These are phyloP conservation scores for Ophion slaviceki DNA, from an alignment of 2,888 invertebrate species.

Conservation along the genomic window DNA sequence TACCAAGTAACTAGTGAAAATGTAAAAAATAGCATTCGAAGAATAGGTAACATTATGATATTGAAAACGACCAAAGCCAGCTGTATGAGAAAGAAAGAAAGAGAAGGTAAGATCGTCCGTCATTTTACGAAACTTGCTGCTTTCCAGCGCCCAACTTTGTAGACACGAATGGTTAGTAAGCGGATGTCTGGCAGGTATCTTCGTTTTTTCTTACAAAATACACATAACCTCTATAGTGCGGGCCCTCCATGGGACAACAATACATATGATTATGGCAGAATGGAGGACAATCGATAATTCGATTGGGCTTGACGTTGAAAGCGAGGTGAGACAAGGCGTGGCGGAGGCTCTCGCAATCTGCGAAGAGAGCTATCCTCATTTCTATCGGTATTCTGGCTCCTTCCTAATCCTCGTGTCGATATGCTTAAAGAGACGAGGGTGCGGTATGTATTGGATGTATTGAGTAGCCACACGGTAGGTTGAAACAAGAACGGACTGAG, in stretches of 20 bases:
- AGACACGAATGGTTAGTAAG: neutral
- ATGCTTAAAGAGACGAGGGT: constrained; percentile 70
- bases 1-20: neutral
- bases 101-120: neutral
- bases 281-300: constrained; percentile 64
- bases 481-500: constrained; percentile 47
- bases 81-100: neutral
- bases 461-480: constrained; percentile 72
- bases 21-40: neutral
- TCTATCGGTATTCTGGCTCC: constrained; percentile 49
- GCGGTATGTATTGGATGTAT: constrained; percentile 75
- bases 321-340: constrained; percentile 64
- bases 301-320: constrained; percentile 56
- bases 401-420: constrained; percentile 68
- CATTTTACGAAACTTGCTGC: neutral
- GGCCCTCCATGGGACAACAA: constrained; percentile 23
- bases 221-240: neutral
- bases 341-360: constrained; percentile 58
- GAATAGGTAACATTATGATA: neutral
- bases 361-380: constrained; percentile 40
- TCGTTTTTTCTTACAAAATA: constrained; percentile 15
- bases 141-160: neutral
- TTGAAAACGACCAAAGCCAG: neutral
- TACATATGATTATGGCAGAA: constrained; percentile 52
- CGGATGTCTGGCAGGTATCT: neutral